Evolutionary conservation across 1,140 invertebrate species (phyloP), one percentile per base, ranked within the genome.

Genomic region (Aphis gossypii): DNA sequence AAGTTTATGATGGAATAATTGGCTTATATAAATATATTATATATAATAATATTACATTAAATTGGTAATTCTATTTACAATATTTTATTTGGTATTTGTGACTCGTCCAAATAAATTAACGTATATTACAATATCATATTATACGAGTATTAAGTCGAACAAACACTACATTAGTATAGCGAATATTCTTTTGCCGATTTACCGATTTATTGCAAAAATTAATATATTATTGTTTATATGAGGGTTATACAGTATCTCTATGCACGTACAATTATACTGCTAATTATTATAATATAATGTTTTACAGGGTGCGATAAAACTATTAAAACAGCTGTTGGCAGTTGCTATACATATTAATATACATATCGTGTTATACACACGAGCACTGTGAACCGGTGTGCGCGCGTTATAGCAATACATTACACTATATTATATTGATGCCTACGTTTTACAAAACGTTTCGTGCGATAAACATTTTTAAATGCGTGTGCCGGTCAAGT

Each of bases 401-500:
- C 56, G 1, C 56, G 30, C 9, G 9, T 60, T 60, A 30, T 30
- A n/a, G 30, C 60, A 6, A 76, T 35, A 76, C 30, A 76, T n/a
- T 76, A 4, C 60, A 76, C n/a, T 76, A 6, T 76, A 76, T 76
- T 76, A 18, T 76, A 68, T 68, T 2, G 21, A 56, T 56, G 23
- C 2, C 7, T 68, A 68, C 60, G 60, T n/a, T 68, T 68, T n/a
- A 68, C 60, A 68, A 76, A 76, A 76, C 60, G 60, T 76, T n/a
- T 76, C 60, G 60, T 76, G 60, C 60, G 60, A 76, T 76, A 76
- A 76, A 18, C 14, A n/a, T 76, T 76, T 76, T 76, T 76, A n/a
- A 76, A 76, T n/a, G 60, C 60, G 30, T 76, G 60, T 76, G 60
- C 60, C 60, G 60, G 60, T 76, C 60, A 76, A 76, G 60, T 76